Percentiles rank a stretch among this genome's conserved stretches.
Evolutionary conservation across 2,888 invertebrate species (phyloP).

Genomic region (Melanophora roralis): DNA sequence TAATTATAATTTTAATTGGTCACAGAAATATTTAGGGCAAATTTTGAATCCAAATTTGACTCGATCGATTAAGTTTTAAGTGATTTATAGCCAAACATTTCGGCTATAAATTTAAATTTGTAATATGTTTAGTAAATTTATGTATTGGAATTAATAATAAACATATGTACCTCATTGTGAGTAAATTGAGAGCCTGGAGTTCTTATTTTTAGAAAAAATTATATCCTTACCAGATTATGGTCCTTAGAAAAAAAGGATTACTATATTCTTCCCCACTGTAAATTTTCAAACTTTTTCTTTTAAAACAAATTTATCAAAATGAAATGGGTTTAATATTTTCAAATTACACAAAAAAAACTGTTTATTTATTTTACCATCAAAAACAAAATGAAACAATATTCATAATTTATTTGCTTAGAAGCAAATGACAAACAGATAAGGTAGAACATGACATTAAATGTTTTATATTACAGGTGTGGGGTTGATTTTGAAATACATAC

Average conservation of each 20-base stretch:
- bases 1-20: neutral
- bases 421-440: slow-evolving; percentile 57
- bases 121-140: too few species aligned
- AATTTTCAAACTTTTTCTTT: neutral
- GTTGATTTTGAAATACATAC: neutral
- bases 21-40: too few species aligned
- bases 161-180: too few species aligned
- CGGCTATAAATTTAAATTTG: too few species aligned
- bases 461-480: slow-evolving; percentile 6
- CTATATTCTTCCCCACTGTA: slow-evolving; percentile 18
- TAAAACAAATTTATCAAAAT: neutral
- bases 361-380: slow-evolving; percentile 31
- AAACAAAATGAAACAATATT: slow-evolving; percentile 33
- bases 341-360: slow-evolving; percentile 29
- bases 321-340: slow-evolving; percentile 53
- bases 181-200: too few species aligned
- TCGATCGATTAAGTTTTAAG: too few species aligned
- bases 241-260: too few species aligned
- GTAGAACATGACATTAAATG: slow-evolving; percentile 49
- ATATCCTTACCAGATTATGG: too few species aligned
- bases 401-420: slow-evolving; percentile 56
- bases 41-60: too few species aligned
- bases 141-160: too few species aligned
- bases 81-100: too few species aligned
- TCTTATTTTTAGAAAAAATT: too few species aligned